Evolutionary conservation across 37 sponge, comb jelly and placozoan genomes (phyloP).

Genomic region (Haliclona indistincta): DNA sequence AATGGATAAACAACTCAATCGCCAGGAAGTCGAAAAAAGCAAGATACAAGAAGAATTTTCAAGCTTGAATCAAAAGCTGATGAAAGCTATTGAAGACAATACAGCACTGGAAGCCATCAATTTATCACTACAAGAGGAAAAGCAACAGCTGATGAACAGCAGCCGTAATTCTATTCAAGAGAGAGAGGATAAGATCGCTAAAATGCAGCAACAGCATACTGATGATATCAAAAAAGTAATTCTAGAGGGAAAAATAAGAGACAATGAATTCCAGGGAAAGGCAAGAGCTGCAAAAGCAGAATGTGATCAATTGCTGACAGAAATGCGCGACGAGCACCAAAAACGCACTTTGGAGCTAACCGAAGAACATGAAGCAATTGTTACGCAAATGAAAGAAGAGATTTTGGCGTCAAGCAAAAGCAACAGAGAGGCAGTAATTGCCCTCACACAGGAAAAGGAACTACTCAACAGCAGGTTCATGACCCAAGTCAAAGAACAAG

Average conservation of each 20-base stretch:
- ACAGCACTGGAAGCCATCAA: slow-evolving; percentile 34
- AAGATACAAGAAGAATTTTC: slow-evolving; percentile 24
- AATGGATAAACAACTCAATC: slow-evolving; percentile 19
- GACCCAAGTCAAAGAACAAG: slow-evolving; percentile 23
- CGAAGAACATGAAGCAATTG: slow-evolving; percentile 23
- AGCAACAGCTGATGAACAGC: slow-evolving; percentile 21
- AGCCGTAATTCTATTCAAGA: background rate
- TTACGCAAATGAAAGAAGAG: slow-evolving; percentile 30
- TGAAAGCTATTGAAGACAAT: background rate
- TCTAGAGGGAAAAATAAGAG: slow-evolving; percentile 5
- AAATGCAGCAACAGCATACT: slow-evolving; percentile 23
- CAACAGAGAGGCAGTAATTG: slow-evolving; percentile 9
- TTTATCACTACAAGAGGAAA: slow-evolving; percentile 51
- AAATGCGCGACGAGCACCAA: slow-evolving; percentile 8
- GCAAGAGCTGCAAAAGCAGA: background rate
- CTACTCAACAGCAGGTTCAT: background rate
- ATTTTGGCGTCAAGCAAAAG: slow-evolving; percentile 3
- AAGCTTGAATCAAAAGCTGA: background rate
- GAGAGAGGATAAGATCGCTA: slow-evolving; percentile 35
- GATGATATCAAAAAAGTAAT: slow-evolving; percentile 31
- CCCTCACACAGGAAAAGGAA: slow-evolving; percentile 14
- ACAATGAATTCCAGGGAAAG: slow-evolving; percentile 8
- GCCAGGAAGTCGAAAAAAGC: slow-evolving; percentile 12
- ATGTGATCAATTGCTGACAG: background rate
- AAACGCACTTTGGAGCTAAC: slow-evolving; percentile 4